Conservation (phyloP, 1,140 invertebrate genomes). For the silkworm (Bombyx mori) region DNA sequence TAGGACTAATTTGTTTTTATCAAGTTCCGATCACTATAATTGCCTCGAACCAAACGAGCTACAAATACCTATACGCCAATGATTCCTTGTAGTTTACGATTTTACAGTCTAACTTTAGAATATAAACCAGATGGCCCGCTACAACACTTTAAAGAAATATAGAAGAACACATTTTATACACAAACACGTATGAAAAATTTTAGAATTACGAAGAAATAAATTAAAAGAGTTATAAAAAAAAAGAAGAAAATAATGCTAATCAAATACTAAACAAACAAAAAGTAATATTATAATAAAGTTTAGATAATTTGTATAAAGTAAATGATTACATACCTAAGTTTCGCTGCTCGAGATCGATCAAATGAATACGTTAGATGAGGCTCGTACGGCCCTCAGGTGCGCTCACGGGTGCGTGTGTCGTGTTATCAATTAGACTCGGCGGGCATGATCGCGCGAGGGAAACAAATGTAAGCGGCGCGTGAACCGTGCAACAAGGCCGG, state of each 20-base stretch:
- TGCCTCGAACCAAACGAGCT: constrained; percentile 25
- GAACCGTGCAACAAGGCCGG: constrained; percentile 61
- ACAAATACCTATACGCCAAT: constrained; percentile 50
- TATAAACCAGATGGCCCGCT: constrained; percentile 67
- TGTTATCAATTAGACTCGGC: constrained; percentile 53
- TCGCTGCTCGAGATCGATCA: constrained; percentile 26
- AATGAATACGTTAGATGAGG: constrained; percentile 19
- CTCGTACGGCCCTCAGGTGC: constrained; percentile 22
- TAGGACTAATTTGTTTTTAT: too few relatives aligned
- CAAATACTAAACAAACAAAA: constrained; percentile 16
- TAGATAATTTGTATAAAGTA: not conserved
- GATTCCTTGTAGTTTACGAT: constrained; percentile 62
- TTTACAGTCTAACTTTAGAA: constrained; percentile 70
- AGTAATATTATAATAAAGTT: not conserved
- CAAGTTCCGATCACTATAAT: constrained; percentile 1
- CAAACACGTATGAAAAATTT: constrained; percentile 11
- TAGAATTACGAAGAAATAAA: constrained; percentile 7
- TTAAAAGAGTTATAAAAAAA: not conserved
- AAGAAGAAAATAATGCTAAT: constrained; percentile 1
- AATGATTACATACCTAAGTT: constrained; percentile 40
- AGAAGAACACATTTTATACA: constrained; percentile 29
- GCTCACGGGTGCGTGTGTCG: constrained; percentile 35
- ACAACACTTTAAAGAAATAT: constrained; percentile 54
- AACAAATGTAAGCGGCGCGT: constrained; percentile 50
- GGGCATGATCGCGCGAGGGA: constrained; percentile 53